Evolutionary conservation across 2,797 vertebrate species (phyloP), one percentile per base, ranked within the genome.

Genomic region (Peromyscus attwateri): DNA sequence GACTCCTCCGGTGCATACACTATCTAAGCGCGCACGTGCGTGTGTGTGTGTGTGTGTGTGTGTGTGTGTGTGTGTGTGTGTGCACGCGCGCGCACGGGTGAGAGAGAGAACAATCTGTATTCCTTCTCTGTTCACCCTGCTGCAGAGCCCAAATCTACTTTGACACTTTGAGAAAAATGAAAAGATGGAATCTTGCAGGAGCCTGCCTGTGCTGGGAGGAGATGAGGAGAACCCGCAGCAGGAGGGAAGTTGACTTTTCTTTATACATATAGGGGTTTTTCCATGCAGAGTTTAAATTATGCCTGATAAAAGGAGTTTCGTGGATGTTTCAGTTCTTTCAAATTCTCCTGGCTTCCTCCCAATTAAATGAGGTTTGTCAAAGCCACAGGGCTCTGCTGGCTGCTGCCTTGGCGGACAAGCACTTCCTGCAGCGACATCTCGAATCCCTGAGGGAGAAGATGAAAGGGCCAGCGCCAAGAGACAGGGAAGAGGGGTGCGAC

Each of bases 281-380:
- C 98, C 99, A 99, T 99, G 99, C 99, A 98, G 99, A 99, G 99
- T 99, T 99, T 99, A 99, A 99, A 99, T 99, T 99, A 99, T 99
- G 98, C 98, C 99, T 99, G 99, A 99, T 99, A 99, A 99, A 99
- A 99, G 99, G 99, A 99, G 98, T 98, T 98, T 98, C 98, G 97
- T 99, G 98, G 98, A 98, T 99, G 98, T 99, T 99, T 99, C 99
- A 99, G 98, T 98, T 99, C 99, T 99, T 99, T 99, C 99, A 99
- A 98, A 99, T 98, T 99, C 98, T 99, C 98, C 98, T 98, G 99
- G 99, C 99, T 99, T 99, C 98, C 98, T 99, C 98, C 99, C 99
- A 99, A 99, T 99, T 99, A 99, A 99, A 99, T 98, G 99, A 99
- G 99, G 98, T 99, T 99, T 99, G 99, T 99, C 99, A 99, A 99